Conservation (phyloP, 1,140 invertebrate species). For the Calephelis nemesis region DNA sequence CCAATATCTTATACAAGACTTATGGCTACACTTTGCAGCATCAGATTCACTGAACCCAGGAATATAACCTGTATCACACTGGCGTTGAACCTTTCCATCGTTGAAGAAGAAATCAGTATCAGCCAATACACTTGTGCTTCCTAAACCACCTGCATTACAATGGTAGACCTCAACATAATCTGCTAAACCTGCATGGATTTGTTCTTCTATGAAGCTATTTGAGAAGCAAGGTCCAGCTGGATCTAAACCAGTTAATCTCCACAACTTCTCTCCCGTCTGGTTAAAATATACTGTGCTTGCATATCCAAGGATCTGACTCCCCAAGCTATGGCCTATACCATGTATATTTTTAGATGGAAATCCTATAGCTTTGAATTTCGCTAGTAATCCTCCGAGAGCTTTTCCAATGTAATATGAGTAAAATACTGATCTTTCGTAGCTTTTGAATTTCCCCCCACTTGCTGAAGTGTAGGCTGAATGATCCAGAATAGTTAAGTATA, state of each 20-base stretch:
- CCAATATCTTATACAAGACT: constrained; percentile 61
- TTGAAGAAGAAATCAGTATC: constrained; percentile 83
- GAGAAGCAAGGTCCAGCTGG: constrained; percentile 83
- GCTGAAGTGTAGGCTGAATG: constrained; percentile 62
- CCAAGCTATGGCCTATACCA: constrained; percentile 75
- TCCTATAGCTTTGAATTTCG: constrained; percentile 42
- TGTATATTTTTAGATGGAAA: constrained; percentile 67
- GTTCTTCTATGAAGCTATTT: constrained; percentile 69
- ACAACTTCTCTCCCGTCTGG: constrained; percentile 50
- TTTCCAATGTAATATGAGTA: constrained; percentile 52
- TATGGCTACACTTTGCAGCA: constrained; percentile 63
- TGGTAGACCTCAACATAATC: constrained; percentile 81
- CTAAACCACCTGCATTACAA: constrained; percentile 79
- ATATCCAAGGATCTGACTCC: constrained; percentile 73
- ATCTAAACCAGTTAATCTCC: constrained; percentile 80
- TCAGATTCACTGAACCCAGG: constrained; percentile 56
- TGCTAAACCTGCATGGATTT: constrained; percentile 74
- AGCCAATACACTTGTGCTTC: constrained; percentile 77
- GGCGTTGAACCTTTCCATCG: constrained; percentile 79
- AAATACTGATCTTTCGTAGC: constrained; percentile 58
- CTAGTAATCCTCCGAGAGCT: constrained; percentile 52
- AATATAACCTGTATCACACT: constrained; percentile 68
- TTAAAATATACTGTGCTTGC: constrained; percentile 55
- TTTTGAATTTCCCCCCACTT: constrained; percentile 47
- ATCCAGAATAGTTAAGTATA: constrained; percentile 63